Evolutionary conservation across 92 coral and sea anemone species (phyloP).

Genomic region (Epizoanthus rinbou): DNA sequence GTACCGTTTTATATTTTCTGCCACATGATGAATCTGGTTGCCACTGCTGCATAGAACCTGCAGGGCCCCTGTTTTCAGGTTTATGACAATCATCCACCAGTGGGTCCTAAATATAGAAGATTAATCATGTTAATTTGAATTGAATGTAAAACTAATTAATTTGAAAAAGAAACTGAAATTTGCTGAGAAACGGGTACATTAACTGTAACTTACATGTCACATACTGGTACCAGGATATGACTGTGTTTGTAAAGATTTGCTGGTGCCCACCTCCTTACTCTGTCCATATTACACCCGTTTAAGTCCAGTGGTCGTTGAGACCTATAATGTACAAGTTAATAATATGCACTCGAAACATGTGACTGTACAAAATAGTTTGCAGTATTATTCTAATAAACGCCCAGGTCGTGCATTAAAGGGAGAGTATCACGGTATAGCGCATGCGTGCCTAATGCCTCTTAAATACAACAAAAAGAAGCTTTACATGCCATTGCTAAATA

Average conservation of each 20-base stretch:
- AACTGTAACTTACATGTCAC: conserved; percentile 2
- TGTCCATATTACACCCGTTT: not conserved
- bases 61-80: not conserved
- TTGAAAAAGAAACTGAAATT: no score
- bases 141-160: no score
- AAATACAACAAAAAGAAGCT: no score
- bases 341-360: no score
- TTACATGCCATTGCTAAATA: no score
- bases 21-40: not conserved
- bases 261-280: not conserved
- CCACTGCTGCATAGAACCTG: conserved; percentile 22
- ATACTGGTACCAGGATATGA: not conserved
- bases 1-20: conserved; percentile 15
- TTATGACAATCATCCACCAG: conserved; percentile 23
- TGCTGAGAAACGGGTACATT: not conserved
- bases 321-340: not conserved
- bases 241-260: not conserved
- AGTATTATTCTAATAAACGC: no score
- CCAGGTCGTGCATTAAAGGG: no score
- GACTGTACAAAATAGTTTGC: no score
- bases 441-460: no score
- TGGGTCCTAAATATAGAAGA: conserved; percentile 8
- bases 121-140: not conserved
- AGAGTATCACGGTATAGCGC: no score
- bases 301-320: conserved; percentile 4